Evolutionary conservation across 2,888 invertebrate genomes (phyloP).

Genomic region (Cheilosia vernalis): DNA sequence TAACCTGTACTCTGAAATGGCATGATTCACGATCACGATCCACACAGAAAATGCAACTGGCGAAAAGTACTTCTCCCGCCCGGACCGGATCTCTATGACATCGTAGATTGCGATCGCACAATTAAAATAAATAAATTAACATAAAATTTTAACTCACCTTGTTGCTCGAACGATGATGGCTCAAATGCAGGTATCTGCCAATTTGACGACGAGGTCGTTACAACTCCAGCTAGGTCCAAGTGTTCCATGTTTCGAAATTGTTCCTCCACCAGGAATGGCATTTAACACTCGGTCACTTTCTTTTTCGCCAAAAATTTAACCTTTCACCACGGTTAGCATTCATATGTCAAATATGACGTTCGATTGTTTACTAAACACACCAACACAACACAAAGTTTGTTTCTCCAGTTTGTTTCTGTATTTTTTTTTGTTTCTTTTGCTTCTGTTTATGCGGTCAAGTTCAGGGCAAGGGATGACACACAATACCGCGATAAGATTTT

Average conservation of each 20-base stretch:
- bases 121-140: not conserved
- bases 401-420: slow-evolving; percentile 4
- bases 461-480: slow-evolving; percentile 60
- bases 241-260: slow-evolving; percentile 80
- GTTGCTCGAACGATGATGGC: slow-evolving; percentile 78
- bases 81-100: not conserved
- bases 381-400: slow-evolving; percentile 14
- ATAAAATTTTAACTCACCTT: slow-evolving; percentile 79
- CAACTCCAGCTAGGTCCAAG: slow-evolving; percentile 81
- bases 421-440: not conserved
- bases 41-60: slow-evolving; percentile 1
- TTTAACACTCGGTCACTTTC: slow-evolving; percentile 35
- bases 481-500: slow-evolving; percentile 12
- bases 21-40: slow-evolving; percentile 29
- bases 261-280: slow-evolving; percentile 50
- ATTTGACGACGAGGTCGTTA: slow-evolving; percentile 78
- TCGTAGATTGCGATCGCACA: slow-evolving; percentile 71
- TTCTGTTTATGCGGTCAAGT: slow-evolving; percentile 55
- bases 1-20: not conserved
- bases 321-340: slow-evolving; percentile 51
- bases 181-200: slow-evolving; percentile 81
- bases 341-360: slow-evolving; percentile 64
- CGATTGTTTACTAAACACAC: slow-evolving; percentile 24
- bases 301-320: slow-evolving; percentile 33
- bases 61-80: slow-evolving; percentile 11